Evolutionary conservation across 2,888 invertebrate species (phyloP), one percentile per base, ranked within the genome.

Genomic region (Girardia tigrina): DNA sequence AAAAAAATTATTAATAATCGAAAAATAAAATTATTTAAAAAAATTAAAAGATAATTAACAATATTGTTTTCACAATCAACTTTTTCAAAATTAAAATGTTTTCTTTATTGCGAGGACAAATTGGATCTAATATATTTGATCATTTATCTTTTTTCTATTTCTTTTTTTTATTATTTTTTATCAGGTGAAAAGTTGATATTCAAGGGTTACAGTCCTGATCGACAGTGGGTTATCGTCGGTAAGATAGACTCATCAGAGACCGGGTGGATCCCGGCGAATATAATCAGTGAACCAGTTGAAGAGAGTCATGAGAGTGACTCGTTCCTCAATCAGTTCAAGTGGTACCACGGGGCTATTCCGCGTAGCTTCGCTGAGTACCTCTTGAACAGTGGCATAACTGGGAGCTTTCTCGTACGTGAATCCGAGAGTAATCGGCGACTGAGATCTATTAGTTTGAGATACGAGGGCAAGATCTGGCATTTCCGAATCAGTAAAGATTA

Each of bases 331-430:
- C 42, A 29, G 27, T 77, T 77, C 26, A 42, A 29, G 42, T 77
- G 80, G 80, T 94, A 92, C 80, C 87, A 87, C 79, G 95, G 94
- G 36, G 91, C 92, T 78, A 94, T 95, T 84, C 91, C 93, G 26
- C 88, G 95, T 79, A 93, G 92, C 86, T 92, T 93, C 16, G 94
- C 95, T 77, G 95, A 95, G 85, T 94, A 94, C 86, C 87, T 95
- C 78, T 88, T 95, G 72, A 92, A 92, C 80, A 93, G 92, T 4
- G 94, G 95, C 56, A 95, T 95, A 83, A 95, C 95, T 84, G 94
- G 95, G 78, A 92, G 92, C 84, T 95, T 95, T 84, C 87, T 95
- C 81, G 94, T 95, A 56, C 88, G 94, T 42, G 94, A 94, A 85
- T 92, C 92, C 70, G 94, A 94, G 86, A 92, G 92, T 81, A 91